Base-by-base conservation (phyloP, 2,888 invertebrate species). In the Drosophila kuntzei region DNA sequence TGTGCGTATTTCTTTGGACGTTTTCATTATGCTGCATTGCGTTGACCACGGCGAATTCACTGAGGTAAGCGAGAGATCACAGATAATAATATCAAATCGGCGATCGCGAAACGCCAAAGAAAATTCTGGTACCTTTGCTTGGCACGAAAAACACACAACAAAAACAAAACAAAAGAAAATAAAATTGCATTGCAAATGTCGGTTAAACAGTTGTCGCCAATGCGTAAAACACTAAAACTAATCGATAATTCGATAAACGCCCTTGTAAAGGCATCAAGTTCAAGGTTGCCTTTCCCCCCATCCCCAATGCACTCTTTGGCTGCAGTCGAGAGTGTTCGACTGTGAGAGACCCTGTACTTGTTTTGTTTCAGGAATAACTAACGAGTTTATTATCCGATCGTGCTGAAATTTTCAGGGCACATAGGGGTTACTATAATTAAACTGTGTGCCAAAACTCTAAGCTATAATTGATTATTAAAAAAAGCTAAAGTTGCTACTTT, bases 271-370 rank as follows among this genome's bases (percentile, higher is more conserved):
- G 63, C 61, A 12, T 46, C 71, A 87, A 87, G 83, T 83, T 86
- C 83, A 76, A 84, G 89, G 89, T 78, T 86, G 64, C 46, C 53
- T 39, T 9, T 11, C 20, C 20, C 44, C 34, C 54, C 18, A 12
- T 14, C 8, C 1, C 12, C 7, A 22, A 2, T 25, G 34, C 53
- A 41, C 18, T 41, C 29, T 46, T 41, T 29, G 7, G 12, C 14
- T 6, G 2, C 36, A 14, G 36, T 16, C 8, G 14, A 2, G 34
- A 11, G 34, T 7, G 16, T 9, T 1, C 5, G 11, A 39, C 39
- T 39, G 9, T 11, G 11, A 9, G 11, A 18, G 2, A 39, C 39
- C 39, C 18, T 18, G 37, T 11, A 37, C 16, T 9, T 16, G 9
- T 4, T 37, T 34, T n/a, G 2, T 34, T 32, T 12, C 12, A 5